Base-by-base conservation (phyloP, 2,113 vertebrate genomes). In the Promerops cafer region DNA sequence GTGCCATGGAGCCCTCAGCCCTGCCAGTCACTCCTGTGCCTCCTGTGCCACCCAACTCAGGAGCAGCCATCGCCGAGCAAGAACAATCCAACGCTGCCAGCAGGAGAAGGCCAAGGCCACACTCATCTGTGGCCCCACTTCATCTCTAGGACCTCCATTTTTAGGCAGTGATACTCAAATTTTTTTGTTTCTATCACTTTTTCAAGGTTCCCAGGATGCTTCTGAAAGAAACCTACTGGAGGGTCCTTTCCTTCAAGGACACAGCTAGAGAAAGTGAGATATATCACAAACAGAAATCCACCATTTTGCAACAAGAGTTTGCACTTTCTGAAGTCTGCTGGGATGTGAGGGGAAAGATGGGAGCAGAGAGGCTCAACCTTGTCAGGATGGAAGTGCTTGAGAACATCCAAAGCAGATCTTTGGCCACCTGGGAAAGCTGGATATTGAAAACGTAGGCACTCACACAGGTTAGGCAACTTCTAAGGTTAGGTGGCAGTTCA, bases 401-500 rank as follows among this genome's bases (percentile, higher is more conserved):
- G 96, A 96, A 97, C 56, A 92, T 89, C 95, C 91, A 91, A 94
- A 91, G 64, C n/a, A 74, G 80, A 64, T 88, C 53, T 90, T 0
- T 78, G 80, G 83, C 76, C 96, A 89, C 69, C 80, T 78, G 96
- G 95, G 96, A 94, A 91, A 89, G 60, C 42, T 82, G 42, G 56
- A 92, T 95, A 90, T 94, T 87, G 94, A 92, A 97, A 97, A 89
- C 0, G 2, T 40, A 93, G 92, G 78, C 82, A 76, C 79, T 95
- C 80, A 84, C 76, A 78, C 40, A 92, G 80, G 91, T 89, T 89
- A 90, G 93, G 93, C 76, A 95, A 93, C 94, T 81, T 83, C 80
- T 92, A 93, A 97, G 93, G 96, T 97, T 94, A 95, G 91, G 86
- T 94, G 94, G 92, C 88, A 95, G 94, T 91, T 96, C 96, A 94